A percentile compares a stretch with the other conserved stretches of the same genome.
These are phyloP conservation scores for Carduelis carduelis DNA, from an alignment of 2,797 vertebrate species.

Conservation along the genomic window DNA sequence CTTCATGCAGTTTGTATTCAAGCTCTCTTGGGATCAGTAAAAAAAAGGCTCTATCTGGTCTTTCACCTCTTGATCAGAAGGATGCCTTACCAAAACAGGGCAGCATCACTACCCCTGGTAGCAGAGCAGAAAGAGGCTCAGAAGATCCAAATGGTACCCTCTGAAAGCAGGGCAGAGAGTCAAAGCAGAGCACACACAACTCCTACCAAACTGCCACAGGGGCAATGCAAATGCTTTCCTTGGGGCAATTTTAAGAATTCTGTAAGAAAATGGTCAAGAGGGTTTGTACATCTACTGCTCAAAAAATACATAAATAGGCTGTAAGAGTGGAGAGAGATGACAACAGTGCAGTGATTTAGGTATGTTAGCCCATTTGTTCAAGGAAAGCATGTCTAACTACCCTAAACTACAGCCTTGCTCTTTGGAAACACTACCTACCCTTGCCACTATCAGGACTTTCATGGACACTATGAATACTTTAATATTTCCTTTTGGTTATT, in stretches of 20 bases:
- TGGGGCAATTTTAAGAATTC: rapidly evolving
- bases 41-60: background rate
- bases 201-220: background rate
- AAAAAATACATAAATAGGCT: background rate
- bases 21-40: background rate
- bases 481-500: background rate
- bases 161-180: background rate
- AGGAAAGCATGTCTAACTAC: background rate
- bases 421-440: background rate
- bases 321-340: background rate
- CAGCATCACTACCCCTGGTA: rapidly evolving
- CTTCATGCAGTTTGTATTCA: background rate
- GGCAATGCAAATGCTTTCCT: background rate
- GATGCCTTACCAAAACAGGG: background rate
- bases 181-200: background rate
- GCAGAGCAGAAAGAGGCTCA: background rate
- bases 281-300: background rate
- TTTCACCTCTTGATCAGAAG: background rate
- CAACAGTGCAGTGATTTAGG: background rate
- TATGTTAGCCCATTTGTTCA: background rate
- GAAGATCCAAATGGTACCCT: background rate
- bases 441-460: background rate
- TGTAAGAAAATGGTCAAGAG: background rate
- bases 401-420: background rate
- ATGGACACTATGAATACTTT: background rate